phyloP scores from a whole-genome alignment of 2,113 vertebrate genomes.

The Istiophorus platypterus region DNA sequence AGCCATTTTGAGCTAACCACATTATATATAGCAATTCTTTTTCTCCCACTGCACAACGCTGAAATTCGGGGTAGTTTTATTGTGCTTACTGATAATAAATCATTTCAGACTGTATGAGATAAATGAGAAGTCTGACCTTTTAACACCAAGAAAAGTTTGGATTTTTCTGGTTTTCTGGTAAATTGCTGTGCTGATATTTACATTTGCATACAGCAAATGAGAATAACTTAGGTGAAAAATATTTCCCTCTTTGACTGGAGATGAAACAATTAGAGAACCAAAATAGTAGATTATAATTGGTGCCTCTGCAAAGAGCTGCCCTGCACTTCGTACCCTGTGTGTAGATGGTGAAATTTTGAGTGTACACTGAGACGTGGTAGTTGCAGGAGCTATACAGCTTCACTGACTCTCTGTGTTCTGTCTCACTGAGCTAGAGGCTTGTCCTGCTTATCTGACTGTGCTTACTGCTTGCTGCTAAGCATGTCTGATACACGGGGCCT shows the following conservation, averaged over 20 bases:
- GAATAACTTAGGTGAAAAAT: conserved; percentile 25
- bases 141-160: conserved; percentile 8
- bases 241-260: conserved; percentile 30
- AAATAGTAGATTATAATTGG: conserved; percentile 64
- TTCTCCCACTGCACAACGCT: not conserved
- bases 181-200: conserved; percentile 47
- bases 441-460: conserved; percentile 60
- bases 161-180: conserved; percentile 36
- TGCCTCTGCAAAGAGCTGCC: conserved; percentile 27
- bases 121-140: conserved; percentile 58
- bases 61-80: conserved; percentile 15
- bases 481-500: conserved; percentile 56
- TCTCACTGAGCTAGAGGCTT: conserved; percentile 58
- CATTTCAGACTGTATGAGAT: conserved; percentile 21
- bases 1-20: conserved; percentile 40
- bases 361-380: conserved; percentile 30
- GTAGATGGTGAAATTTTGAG: conserved; percentile 46
- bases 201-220: conserved; percentile 29
- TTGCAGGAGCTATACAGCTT: conserved; percentile 9
- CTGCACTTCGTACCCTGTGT: conserved; percentile 34
- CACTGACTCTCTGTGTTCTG: conserved; percentile 33
- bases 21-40: not conserved
- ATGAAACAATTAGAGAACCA: conserved; percentile 59
- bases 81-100: conserved; percentile 37
- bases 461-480: conserved; percentile 63